Conservation (phyloP, 1,140 invertebrate genomes). For the Scaptomyza hsui region DNA sequence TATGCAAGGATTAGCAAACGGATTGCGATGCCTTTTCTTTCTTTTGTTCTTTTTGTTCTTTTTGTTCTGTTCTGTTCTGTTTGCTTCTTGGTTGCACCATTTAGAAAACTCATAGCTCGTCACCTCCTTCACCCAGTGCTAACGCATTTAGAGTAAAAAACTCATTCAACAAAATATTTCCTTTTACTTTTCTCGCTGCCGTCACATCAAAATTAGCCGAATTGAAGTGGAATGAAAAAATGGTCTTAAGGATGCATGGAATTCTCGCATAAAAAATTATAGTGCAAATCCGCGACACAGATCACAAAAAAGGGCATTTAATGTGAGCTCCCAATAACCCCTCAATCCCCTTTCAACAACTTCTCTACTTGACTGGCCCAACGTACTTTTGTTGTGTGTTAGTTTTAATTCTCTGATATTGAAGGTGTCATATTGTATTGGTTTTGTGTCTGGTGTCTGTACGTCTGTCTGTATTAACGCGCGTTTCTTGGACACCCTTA, state of each 20-base stretch:
- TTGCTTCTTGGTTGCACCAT: neutral
- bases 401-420: too few species aligned
- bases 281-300: constrained; percentile 67
- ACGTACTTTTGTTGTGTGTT: too few species aligned
- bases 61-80: neutral
- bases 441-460: too few species aligned
- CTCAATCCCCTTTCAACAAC: neutral
- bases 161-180: constrained; percentile 63
- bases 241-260: constrained; percentile 61
- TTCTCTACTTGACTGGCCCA: too few species aligned
- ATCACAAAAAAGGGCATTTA: constrained; percentile 60
- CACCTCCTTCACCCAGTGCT: neutral
- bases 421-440: too few species aligned
- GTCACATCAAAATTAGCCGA: constrained; percentile 69
- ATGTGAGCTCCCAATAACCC: constrained; percentile 20
- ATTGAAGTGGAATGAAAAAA: constrained; percentile 23
- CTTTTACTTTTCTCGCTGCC: constrained; percentile 49
- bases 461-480: too few species aligned
- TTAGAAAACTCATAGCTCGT: neutral
- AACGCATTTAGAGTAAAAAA: constrained; percentile 31
- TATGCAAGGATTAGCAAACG: constrained; percentile 59
- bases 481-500: too few species aligned
- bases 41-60: neutral
- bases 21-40: constrained; percentile 41
- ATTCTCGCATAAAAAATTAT: constrained; percentile 73